phyloP scores from a whole-genome alignment of 2,113 vertebrate species.

The Tyto alba region DNA sequence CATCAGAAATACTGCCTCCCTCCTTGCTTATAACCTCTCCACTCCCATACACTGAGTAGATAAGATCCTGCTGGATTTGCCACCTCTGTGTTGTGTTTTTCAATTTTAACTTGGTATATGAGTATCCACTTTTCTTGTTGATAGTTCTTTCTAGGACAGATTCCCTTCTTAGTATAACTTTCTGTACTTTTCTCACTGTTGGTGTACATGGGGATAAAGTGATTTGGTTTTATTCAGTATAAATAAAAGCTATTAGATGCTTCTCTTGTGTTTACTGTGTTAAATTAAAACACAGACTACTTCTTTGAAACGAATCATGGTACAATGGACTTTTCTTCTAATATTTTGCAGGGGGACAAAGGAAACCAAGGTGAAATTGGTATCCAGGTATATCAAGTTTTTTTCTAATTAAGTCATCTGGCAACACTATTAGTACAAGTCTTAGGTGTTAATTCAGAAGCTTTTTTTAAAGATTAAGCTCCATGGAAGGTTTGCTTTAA shows the following conservation, averaged over 20 bases:
- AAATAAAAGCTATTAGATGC: not conserved
- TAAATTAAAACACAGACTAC: not conserved
- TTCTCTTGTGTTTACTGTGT: not conserved
- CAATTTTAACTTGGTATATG: not conserved
- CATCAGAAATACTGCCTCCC: not conserved
- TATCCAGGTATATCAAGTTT: slow-evolving; percentile 67
- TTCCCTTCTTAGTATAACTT: not conserved
- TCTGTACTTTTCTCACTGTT: not conserved
- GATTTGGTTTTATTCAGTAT: not conserved
- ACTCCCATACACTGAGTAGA: not conserved
- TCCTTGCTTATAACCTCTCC: not conserved
- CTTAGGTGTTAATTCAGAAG: not conserved
- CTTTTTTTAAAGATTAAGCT: not conserved
- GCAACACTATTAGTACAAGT: not conserved
- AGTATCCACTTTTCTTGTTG: not conserved
- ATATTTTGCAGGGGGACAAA: slow-evolving; percentile 77
- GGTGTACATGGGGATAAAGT: not conserved
- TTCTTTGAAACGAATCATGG: not conserved
- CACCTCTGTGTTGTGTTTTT: not conserved
- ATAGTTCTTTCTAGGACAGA: not conserved
- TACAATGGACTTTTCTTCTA: not conserved
- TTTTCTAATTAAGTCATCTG: not conserved
- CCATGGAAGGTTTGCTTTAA: not conserved
- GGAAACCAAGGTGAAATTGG: slow-evolving; percentile 77
- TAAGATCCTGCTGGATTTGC: not conserved